Evolutionary conservation across 2,797 vertebrate species (phyloP), one percentile per base, ranked within the genome.

Genomic region (Furcifer pardalis): DNA sequence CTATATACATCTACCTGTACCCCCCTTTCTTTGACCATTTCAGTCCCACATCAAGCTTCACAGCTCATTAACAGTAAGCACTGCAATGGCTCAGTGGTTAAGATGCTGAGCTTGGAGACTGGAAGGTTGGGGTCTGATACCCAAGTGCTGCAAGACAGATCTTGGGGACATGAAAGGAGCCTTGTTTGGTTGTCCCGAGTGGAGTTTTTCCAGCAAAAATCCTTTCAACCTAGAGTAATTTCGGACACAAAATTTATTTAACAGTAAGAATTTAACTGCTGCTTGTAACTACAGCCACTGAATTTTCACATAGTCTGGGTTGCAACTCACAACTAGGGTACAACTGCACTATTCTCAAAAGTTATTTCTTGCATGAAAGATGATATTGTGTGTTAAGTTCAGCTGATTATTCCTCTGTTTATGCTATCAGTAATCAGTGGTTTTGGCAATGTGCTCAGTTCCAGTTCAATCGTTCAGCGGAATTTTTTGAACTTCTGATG

Each of bases 401-500:
- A 88, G 88, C 86, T 89, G 89, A 91, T 91, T 92, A 89, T 91
- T 94, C 92, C 89, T 89, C 89, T 89, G 87, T 89, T 93, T 92
- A 89, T 88, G 84, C 90, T 93, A 91, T 91, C 91, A 90, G 87
- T 49, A 94, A 92, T 88, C 88, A 88, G 79, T 79, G 90, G 91
- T 90, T 86, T 90, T 90, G 90, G 92, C 89, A 89, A 83, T 75
- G 86, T 82, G 68, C 87, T 81, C 85, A 91, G 86, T 92, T 94
- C 91, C 87, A 93, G 92, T 92, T 94, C 91, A 94, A 89, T 93
- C 88, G 83, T 79, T 91, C 86, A 7, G 79, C 30, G 92, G 91
- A 94, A 94, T 93, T 94, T 87, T 87, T 91, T 94, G 94, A 94
- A 94, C 94, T 94, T 81, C 79, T 82, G 86, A 81, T 92, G 93